A percentile compares a stretch with the other conserved stretches of the same genome.
Conservation (phyloP, 2,113 vertebrate species). For the Sphaerodactylus townsendi region DNA sequence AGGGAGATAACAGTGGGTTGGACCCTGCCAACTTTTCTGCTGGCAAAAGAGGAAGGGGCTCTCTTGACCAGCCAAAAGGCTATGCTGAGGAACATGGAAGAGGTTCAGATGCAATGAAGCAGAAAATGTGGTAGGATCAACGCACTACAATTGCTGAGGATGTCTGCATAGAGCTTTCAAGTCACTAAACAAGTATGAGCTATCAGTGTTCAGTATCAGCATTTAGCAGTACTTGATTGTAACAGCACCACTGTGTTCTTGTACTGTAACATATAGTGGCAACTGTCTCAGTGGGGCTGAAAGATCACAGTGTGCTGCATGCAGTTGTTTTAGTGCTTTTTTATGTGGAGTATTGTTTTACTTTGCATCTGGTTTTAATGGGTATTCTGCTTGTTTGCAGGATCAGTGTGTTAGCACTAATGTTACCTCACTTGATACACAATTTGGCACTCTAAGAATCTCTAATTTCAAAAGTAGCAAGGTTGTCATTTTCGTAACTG, state of each 20-base stretch:
- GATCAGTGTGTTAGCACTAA: background rate
- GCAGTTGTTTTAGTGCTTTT: background rate
- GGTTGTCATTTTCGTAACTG: background rate
- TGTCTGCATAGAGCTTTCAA: background rate
- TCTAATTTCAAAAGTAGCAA: background rate
- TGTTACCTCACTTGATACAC: background rate
- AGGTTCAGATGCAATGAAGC: too few species aligned
- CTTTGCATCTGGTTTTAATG: background rate
- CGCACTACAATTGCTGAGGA: background rate
- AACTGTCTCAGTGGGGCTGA: background rate
- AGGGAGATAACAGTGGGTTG: background rate
- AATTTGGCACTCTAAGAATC: background rate
- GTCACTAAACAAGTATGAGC: background rate
- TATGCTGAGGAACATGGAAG: too few species aligned
- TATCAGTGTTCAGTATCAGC: background rate
- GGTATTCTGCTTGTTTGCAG: background rate
- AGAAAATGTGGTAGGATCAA: too few species aligned
- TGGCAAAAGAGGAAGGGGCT: too few species aligned
- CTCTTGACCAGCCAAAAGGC: too few species aligned
- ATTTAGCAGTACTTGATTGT: background rate
- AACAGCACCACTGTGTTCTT: background rate
- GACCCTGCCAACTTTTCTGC: too few species aligned
- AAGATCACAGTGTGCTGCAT: background rate
- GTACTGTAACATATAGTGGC: background rate
- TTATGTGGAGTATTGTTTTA: background rate